phyloP scores from a whole-genome alignment of 1,140 invertebrate species.

The Caenorhabditis brenneri region DNA sequence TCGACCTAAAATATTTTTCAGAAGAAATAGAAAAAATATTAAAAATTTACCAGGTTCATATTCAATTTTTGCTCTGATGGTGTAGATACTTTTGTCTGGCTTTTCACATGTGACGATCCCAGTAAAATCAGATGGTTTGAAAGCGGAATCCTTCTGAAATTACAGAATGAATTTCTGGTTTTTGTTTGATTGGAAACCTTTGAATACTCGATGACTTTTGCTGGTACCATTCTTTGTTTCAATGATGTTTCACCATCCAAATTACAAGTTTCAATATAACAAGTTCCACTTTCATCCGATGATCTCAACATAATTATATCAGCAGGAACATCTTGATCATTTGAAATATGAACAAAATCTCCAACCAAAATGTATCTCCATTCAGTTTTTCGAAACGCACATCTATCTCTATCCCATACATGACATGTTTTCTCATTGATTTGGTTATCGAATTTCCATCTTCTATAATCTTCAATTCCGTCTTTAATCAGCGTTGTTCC shows the following conservation, averaged over 20 bases:
- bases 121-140: constrained; percentile 76
- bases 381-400: constrained; percentile 81
- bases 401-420: constrained; percentile 77
- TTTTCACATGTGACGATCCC: constrained; percentile 86
- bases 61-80: constrained; percentile 87
- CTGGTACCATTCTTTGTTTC: constrained; percentile 76
- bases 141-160: constrained; percentile 74
- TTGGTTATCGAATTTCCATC: constrained; percentile 85
- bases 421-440: constrained; percentile 90
- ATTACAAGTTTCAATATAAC: constrained; percentile 73
- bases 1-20: constrained; percentile 77
- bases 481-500: constrained; percentile 93
- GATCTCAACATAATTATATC: constrained; percentile 80
- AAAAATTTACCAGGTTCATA: constrained; percentile 64
- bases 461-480: constrained; percentile 88
- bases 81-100: constrained; percentile 92
- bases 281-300: constrained; percentile 69
- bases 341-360: constrained; percentile 91
- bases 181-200: neutral
- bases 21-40: neutral
- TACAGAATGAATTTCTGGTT: neutral
- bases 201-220: constrained; percentile 70
- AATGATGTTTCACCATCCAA: constrained; percentile 74
- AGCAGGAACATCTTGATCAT: constrained; percentile 93
- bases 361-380: constrained; percentile 90